Base-by-base conservation (phyloP, 2,888 invertebrate genomes). In the Acronicta alni region DNA sequence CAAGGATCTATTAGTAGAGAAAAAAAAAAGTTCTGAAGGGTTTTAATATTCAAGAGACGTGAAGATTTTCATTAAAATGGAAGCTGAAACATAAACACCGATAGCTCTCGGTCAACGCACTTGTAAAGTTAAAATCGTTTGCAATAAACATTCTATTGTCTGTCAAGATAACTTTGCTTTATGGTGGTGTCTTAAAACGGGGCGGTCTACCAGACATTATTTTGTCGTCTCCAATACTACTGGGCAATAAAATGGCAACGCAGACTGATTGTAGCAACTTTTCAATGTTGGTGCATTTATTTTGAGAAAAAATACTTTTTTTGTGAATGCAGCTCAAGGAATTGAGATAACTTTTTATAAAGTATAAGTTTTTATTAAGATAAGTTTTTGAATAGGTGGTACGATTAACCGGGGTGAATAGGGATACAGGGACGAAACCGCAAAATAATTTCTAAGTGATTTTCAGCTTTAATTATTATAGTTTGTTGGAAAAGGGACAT, bases 131-230 rank as follows among this genome's bases (percentile, higher is more conserved):
- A 74, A 81, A 84, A 80, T 75, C 80, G 72, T 77, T 77, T 53
- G 76, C 72, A 73, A 77, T 86, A 83, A 83, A 85, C 77, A 77
- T 80, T 81, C 73, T 76, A 82, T 82, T 80, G 82, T 79, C 81
- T 80, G 78, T 81, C 80, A 82, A 83, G 82, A 80, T 80, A 82
- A 84, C 76, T 83, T 79, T 76, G 76, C 62, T 86, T 87, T 85
- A 85, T 77, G 60, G 64, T 62, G 57, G 48, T 44, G 57, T 63
- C 60, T 77, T 78, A 78, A 75, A 78, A 75, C 62, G 17, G 42
- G 42, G 60, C 53, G 60, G 61, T 64, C 56, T 59, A 49, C 49
- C 58, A 52, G 58, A 47, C 63, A 65, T 75, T 70, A 78, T 62
- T 72, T 66, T 67, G 72, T 69, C 54, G 66, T 78, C 52, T 53